phyloP scores from a whole-genome alignment of 2,113 vertebrate genomes.

The Xiphophorus couchianus region DNA sequence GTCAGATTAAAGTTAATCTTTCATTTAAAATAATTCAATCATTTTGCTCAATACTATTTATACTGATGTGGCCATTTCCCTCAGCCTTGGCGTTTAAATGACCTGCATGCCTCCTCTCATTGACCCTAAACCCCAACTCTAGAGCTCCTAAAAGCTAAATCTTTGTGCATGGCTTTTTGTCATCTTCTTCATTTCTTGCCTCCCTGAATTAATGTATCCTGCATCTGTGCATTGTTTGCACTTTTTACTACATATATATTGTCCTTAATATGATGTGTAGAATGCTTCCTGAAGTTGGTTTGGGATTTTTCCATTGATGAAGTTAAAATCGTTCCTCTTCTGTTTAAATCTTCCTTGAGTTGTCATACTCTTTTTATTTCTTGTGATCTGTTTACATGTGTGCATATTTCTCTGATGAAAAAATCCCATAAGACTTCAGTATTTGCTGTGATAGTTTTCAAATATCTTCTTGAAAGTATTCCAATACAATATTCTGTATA shows the following conservation, averaged over 20 bases:
- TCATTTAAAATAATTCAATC: constrained; percentile 57
- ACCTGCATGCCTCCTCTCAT: constrained; percentile 82
- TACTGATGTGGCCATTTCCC: constrained; percentile 72
- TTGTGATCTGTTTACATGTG: constrained; percentile 1
- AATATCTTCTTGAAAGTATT: background rate
- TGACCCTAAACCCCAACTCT: constrained; percentile 22
- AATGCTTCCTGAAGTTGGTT: constrained; percentile 31
- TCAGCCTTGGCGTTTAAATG: constrained; percentile 89
- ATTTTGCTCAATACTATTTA: constrained; percentile 66
- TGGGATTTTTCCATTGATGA: constrained; percentile 56
- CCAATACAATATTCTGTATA: background rate
- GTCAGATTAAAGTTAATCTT: constrained; percentile 48
- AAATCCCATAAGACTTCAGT: constrained; percentile 41
- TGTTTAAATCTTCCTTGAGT: constrained; percentile 6
- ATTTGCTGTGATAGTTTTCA: constrained; percentile 21
- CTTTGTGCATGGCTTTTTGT: constrained; percentile 50
- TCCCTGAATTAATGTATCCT: constrained; percentile 29
- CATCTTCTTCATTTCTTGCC: constrained; percentile 44
- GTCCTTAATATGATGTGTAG: constrained; percentile 38
- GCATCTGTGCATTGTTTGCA: constrained; percentile 36
- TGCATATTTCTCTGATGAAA: constrained; percentile 40
- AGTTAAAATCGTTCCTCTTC: constrained; percentile 16
- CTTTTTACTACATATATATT: constrained; percentile 35
- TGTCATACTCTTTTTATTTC: constrained; percentile 1
- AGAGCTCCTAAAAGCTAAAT: constrained; percentile 31